phyloP scores from a whole-genome alignment of 2,797 vertebrate genomes.

The Stomatorhinus walkeri region DNA sequence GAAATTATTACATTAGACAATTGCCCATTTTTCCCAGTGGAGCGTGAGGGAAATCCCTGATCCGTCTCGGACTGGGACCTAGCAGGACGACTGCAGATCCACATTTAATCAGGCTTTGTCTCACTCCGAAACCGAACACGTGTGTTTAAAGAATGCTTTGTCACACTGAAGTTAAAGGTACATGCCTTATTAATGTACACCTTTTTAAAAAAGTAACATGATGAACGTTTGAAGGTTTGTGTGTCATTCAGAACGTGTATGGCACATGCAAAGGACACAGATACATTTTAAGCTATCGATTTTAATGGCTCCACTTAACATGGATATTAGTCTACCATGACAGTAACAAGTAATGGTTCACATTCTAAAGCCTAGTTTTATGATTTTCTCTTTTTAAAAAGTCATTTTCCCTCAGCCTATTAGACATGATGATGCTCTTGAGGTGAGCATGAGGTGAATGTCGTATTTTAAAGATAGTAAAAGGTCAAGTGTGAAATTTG shows the following conservation, averaged over 20 bases:
- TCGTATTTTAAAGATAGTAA: neutral
- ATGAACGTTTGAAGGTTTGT: neutral
- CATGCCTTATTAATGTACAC: neutral
- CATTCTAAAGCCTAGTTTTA: neutral
- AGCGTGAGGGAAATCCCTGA: neutral
- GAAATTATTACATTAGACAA: too few relatives aligned
- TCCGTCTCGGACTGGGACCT: neutral
- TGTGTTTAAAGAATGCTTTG: neutral
- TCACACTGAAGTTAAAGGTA: neutral
- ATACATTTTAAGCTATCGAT: neutral
- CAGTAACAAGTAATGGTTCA: neutral
- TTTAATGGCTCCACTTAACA: neutral
- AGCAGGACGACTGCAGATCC: too few relatives aligned
- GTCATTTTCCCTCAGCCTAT: neutral
- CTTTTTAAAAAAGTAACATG: neutral
- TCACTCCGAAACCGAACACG: neutral
- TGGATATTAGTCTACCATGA: neutral
- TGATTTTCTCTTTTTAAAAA: neutral
- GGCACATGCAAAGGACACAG: neutral
- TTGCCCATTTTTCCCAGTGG: too few relatives aligned
- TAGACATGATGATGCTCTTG: neutral
- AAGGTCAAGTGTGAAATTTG: neutral
- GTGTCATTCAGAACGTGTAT: neutral
- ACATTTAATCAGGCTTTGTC: neutral
- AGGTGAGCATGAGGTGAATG: neutral